Evolutionary conservation across 2,888 invertebrate genomes (phyloP).

Genomic region (Pseudolycoriella hygida): DNA sequence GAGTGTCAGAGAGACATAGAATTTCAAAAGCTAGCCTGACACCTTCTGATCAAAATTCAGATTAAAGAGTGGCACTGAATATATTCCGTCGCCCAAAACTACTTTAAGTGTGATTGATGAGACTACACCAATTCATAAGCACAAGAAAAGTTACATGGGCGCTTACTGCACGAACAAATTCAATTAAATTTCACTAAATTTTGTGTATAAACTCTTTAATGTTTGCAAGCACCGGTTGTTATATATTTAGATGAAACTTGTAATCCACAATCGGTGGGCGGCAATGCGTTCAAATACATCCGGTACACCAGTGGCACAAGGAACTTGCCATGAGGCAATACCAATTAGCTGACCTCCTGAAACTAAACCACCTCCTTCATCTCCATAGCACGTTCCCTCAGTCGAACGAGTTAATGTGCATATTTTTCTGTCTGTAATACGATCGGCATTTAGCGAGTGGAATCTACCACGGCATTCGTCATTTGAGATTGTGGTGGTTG

Average conservation of each 20-base stretch:
- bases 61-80: no score
- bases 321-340: constrained; percentile 6
- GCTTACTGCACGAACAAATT: no score
- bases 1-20: no score
- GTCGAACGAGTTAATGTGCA: constrained; percentile 7
- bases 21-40: no score
- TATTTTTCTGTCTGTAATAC: constrained; percentile 8
- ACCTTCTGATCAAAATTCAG: no score
- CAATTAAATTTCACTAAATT: no score
- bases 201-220: no score
- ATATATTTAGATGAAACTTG: background rate
- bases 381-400: constrained; percentile 9
- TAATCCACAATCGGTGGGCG: background rate
- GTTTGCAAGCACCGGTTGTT: no score
- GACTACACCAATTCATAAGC: no score
- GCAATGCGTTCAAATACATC: constrained; percentile 6
- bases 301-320: constrained; percentile 5
- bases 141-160: no score
- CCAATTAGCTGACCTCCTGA: background rate
- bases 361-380: constrained; percentile 17
- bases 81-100: no score
- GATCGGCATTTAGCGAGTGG: background rate
- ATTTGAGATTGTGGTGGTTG: background rate
- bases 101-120: no score
- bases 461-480: constrained; percentile 1